phyloP scores from a whole-genome alignment of 2,797 vertebrate species.

The Carapus acus region DNA sequence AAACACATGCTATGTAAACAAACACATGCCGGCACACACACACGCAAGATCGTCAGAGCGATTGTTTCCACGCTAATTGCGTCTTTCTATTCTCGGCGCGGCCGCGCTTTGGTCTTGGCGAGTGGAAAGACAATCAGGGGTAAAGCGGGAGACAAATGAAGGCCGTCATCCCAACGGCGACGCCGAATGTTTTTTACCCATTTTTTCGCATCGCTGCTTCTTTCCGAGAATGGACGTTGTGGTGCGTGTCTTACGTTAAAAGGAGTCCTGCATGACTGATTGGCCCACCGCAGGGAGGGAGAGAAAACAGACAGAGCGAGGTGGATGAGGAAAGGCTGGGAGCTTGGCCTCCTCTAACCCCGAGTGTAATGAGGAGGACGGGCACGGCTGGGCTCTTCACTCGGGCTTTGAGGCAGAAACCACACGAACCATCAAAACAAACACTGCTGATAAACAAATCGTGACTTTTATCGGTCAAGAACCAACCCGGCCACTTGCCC shows the following conservation, averaged over 20 bases:
- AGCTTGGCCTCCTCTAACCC: slow-evolving; percentile 18
- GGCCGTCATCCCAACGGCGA: not conserved
- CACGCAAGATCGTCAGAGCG: slow-evolving; percentile 33
- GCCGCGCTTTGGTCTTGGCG: slow-evolving; percentile 10
- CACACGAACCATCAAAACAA: no score
- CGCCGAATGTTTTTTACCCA: slow-evolving; percentile 18
- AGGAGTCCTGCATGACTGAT: slow-evolving; percentile 48
- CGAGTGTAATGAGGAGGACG: slow-evolving; percentile 13
- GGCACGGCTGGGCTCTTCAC: no score
- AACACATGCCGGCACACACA: slow-evolving; percentile 29
- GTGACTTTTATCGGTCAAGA: not conserved
- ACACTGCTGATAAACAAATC: no score
- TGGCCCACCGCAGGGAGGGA: slow-evolving; percentile 40
- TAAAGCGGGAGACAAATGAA: slow-evolving; percentile 5
- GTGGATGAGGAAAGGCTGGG: slow-evolving; percentile 5
- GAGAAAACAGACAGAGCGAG: slow-evolving; percentile 26
- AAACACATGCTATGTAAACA: slow-evolving; percentile 50
- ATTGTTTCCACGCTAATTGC: slow-evolving; percentile 56
- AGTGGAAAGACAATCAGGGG: slow-evolving; percentile 1
- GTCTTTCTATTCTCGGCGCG: slow-evolving; percentile 25
- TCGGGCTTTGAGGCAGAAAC: no score
- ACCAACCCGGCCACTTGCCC: not conserved
- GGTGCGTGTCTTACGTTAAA: slow-evolving; percentile 41
- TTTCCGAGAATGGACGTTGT: slow-evolving; percentile 36
- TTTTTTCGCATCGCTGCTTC: slow-evolving; percentile 8